phyloP scores from a whole-genome alignment of 1,140 invertebrate species.

The Drosophila ambigua region DNA sequence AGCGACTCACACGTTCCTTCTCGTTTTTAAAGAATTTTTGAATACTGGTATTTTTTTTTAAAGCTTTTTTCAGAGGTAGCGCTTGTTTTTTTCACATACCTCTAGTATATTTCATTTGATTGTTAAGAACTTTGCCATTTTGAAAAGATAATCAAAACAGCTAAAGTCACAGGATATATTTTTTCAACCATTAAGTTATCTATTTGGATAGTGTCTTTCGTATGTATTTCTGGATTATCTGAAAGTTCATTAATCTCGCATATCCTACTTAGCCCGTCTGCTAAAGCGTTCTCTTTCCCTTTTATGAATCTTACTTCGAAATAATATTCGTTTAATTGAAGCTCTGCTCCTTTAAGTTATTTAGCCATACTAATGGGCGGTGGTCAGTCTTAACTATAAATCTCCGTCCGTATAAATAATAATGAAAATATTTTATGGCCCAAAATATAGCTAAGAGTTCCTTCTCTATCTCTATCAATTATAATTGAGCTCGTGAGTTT shows the following conservation, averaged over 20 bases:
- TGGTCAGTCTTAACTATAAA: conserved; percentile 12
- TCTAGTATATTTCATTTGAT: too few relatives aligned
- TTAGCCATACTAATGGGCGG: conserved; percentile 22
- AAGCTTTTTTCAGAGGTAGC: too few relatives aligned
- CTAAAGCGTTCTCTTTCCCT: conserved; percentile 30
- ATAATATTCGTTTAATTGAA: conserved; percentile 30
- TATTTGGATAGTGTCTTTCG: too few relatives aligned
- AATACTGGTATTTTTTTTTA: too few relatives aligned
- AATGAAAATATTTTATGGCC: conserved; percentile 23
- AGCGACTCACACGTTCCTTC: too few relatives aligned
- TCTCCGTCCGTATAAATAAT: conserved; percentile 24
- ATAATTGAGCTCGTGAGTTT: conserved; percentile 30
- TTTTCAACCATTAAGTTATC: too few relatives aligned
- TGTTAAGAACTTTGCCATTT: too few relatives aligned
- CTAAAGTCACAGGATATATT: too few relatives aligned
- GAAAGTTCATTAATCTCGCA: neutral
- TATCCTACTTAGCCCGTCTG: conserved; percentile 26
- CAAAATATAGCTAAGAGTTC: conserved; percentile 29
- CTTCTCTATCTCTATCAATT: conserved; percentile 20
- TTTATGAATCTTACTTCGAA: conserved; percentile 34
- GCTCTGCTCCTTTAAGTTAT: conserved; percentile 31
- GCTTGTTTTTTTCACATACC: too few relatives aligned
- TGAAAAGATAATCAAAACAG: too few relatives aligned
- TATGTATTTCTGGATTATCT: too few relatives aligned
- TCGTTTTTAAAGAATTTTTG: too few relatives aligned